Conservation (phyloP, 2,888 invertebrate genomes). For the Antheraea assamensis region DNA sequence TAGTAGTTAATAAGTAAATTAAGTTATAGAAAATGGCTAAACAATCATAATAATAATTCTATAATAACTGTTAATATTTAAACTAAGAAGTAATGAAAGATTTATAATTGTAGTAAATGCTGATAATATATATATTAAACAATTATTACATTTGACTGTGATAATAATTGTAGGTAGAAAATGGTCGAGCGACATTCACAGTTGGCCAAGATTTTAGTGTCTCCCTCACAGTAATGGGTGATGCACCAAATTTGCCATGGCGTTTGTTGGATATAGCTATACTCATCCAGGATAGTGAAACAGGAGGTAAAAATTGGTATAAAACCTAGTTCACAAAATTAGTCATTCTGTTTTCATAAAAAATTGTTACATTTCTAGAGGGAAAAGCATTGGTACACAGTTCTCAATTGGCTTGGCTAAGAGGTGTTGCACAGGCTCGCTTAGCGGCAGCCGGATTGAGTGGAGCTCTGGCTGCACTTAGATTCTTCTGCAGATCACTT, state of each 20-base stretch:
- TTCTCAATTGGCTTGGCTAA: constrained; percentile 95
- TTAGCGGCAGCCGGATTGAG: constrained; percentile 90
- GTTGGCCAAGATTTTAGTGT: constrained; percentile 98
- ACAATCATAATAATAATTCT: too few relatives aligned
- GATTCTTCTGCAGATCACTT: constrained; percentile 96
- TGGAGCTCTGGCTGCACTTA: constrained; percentile 84
- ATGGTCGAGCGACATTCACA: constrained; percentile 96
- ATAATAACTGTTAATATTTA: too few relatives aligned
- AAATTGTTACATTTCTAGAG: constrained; percentile 78
- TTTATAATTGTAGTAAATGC: too few relatives aligned
- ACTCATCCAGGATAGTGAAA: constrained; percentile 98
- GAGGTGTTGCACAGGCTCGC: constrained; percentile 95
- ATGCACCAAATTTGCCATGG: constrained; percentile 96
- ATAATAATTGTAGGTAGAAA: constrained; percentile 85
- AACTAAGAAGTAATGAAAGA: too few relatives aligned
- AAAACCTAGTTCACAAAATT: neutral
- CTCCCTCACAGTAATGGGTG: constrained; percentile 98
- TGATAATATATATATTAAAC: neutral
- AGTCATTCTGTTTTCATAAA: neutral
- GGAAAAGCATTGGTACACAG: constrained; percentile 97
- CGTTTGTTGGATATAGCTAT: constrained; percentile 96
- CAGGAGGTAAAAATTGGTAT: constrained; percentile 86
- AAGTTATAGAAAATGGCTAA: too few relatives aligned
- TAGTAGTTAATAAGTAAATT: too few relatives aligned
- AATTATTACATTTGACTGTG: neutral